phyloP scores from a whole-genome alignment of 2,113 vertebrate species.

The Triplophysa dalaica region DNA sequence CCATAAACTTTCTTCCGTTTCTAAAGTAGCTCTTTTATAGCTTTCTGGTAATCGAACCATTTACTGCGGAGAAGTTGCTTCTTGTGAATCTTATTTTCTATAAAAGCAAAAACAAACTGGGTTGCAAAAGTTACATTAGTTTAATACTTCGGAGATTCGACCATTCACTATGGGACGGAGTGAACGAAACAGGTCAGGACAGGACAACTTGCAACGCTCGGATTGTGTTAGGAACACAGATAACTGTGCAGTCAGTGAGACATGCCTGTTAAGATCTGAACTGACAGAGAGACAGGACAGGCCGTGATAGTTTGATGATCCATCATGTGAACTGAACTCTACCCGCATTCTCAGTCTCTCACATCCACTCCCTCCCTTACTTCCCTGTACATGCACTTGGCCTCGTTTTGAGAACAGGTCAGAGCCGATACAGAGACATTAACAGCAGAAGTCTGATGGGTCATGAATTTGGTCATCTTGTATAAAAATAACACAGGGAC shows the following conservation, averaged over 20 bases:
- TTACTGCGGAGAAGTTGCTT: neutral
- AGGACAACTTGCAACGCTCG: slow-evolving; percentile 24
- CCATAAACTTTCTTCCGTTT: slow-evolving; percentile 11
- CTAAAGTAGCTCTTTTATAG: neutral
- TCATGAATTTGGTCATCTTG: neutral
- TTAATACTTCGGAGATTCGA: neutral
- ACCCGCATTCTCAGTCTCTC: slow-evolving; percentile 17
- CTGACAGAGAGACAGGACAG: slow-evolving; percentile 33
- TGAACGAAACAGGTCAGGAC: slow-evolving; percentile 38
- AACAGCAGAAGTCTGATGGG: neutral
- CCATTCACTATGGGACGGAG: neutral
- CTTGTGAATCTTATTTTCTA: neutral
- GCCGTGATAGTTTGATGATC: neutral
- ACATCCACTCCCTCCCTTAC: neutral
- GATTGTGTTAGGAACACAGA: slow-evolving; percentile 21
- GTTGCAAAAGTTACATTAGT: slow-evolving; percentile 17
- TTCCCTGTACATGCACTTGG: neutral
- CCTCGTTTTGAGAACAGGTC: slow-evolving; percentile 10
- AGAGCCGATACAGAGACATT: neutral
- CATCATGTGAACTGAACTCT: neutral
- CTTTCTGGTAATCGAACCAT: neutral
- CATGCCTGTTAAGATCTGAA: slow-evolving; percentile 12
- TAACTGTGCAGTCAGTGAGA: neutral
- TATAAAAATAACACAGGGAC: neutral
- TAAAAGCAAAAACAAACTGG: slow-evolving; percentile 3